phyloP scores from a whole-genome alignment of 2,888 invertebrate genomes.

The Caenorhabditis macrosperma region DNA sequence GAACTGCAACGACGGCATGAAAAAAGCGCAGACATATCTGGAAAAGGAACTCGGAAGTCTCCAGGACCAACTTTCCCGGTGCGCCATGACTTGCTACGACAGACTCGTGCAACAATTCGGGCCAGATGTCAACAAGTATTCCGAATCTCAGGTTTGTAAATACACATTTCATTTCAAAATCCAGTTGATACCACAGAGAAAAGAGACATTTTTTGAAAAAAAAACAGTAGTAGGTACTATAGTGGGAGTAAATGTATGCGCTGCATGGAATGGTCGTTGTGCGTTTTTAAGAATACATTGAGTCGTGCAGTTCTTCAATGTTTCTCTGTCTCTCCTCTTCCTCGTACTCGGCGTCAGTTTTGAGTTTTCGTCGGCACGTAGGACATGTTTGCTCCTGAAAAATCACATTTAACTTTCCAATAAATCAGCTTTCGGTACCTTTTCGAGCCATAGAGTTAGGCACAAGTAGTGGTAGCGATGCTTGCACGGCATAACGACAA shows the following conservation, averaged over 20 bases:
- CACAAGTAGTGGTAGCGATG: slow-evolving; percentile 51
- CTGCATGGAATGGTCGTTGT: background rate
- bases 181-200: background rate
- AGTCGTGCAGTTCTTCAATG: slow-evolving; percentile 51
- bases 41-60: slow-evolving; percentile 71
- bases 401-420: background rate
- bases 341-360: slow-evolving; percentile 36
- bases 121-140: slow-evolving; percentile 70
- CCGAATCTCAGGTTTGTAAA: slow-evolving; percentile 53
- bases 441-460: slow-evolving; percentile 43
- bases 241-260: background rate
- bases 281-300: slow-evolving; percentile 43
- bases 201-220: background rate
- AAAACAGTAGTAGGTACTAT: slow-evolving; percentile 4
- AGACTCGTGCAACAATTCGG: slow-evolving; percentile 71
- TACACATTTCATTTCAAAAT: background rate
- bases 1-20: slow-evolving; percentile 73
- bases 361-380: slow-evolving; percentile 41
- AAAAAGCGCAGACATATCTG: slow-evolving; percentile 70
- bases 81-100: slow-evolving; percentile 77
- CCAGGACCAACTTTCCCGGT: slow-evolving; percentile 73
- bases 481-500: slow-evolving; percentile 41
- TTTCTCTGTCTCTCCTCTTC: slow-evolving; percentile 22
- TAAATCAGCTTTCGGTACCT: slow-evolving; percentile 1
- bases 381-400: slow-evolving; percentile 37